Evolutionary conservation across 1,140 invertebrate species (phyloP), one percentile per base, ranked within the genome.

Genomic region (Phymastichus coffea): DNA sequence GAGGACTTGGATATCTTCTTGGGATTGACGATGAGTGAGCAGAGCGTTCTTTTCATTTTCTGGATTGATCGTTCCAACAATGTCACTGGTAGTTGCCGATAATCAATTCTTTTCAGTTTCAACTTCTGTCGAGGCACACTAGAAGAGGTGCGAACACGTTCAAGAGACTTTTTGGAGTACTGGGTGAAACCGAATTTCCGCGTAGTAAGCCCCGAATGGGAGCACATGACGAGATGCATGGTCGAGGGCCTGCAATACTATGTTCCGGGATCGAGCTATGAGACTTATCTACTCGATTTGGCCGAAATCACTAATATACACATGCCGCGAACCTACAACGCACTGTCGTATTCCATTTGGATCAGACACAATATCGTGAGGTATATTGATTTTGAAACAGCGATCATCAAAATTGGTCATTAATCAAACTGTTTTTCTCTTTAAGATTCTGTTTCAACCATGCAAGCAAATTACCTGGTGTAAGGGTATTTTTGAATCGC

Each of bases 1-100:
- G 85, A 41, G 85, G 87, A 4, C 82, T 94, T 14, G 91, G 90
- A 2, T 85, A 88, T 68, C 74, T 90, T 57, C 78, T 94, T 30
- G 93, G 93, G 0, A 83, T 94, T 1, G 84, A 91, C 52, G 91
- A 95, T 68, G 83, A 83, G 83, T 88, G 70, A 69, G 70, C 68
- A 40, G 10, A 40, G 9, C 15, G 4, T 14, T 40, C n/a, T n/a
- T n/a, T n/a, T n/a, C n/a, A n/a, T n/a, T n/a, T n/a, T n/a, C n/a
- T n/a, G n/a, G n/a, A n/a, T n/a, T n/a, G n/a, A n/a, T n/a, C n/a
- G n/a, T n/a, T n/a, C n/a, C n/a, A n/a, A n/a, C n/a, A n/a, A n/a
- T n/a, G n/a, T n/a, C n/a, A n/a, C n/a, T n/a, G n/a, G n/a, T n/a
- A n/a, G n/a, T n/a, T n/a, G n/a, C n/a, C n/a, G n/a, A n/a, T n/a